Conservation (phyloP, 2,797 vertebrate species). For the Gymnocypris eckloni region DNA sequence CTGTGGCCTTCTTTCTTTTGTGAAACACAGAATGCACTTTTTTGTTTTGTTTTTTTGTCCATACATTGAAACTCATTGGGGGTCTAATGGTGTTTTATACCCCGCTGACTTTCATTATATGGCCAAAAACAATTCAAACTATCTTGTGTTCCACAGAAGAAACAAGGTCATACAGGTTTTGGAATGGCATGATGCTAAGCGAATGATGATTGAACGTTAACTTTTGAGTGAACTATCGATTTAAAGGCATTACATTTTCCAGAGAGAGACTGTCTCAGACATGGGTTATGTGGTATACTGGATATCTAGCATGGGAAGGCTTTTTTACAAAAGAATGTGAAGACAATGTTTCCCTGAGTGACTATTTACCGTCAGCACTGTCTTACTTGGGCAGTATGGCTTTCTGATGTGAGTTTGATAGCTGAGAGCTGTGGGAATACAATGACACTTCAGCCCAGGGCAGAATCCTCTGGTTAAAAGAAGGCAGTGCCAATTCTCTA, state of each 20-base stretch:
- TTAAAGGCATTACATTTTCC: conserved; percentile 1
- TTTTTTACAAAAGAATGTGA: neutral
- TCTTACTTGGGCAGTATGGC: conserved; percentile 23
- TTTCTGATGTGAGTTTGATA: conserved; percentile 22
- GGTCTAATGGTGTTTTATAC: neutral
- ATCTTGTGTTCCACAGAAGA: neutral
- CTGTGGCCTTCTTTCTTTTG: neutral
- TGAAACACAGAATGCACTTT: neutral
- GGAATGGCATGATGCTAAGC: neutral
- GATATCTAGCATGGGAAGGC: neutral
- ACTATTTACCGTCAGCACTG: neutral
- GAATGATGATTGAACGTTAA: neutral
- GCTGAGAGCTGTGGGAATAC: conserved; percentile 37
- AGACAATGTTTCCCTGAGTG: neutral
- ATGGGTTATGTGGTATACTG: neutral
- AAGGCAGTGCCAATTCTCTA: conserved; percentile 8
- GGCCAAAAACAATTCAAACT: neutral
- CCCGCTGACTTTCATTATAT: neutral
- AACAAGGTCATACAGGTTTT: neutral
- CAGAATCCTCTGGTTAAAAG: conserved; percentile 13
- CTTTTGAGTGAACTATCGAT: neutral
- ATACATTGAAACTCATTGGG: neutral
- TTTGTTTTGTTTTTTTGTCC: neutral
- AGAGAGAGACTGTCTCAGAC: neutral
- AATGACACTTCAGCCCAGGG: conserved; percentile 29